Percentiles rank a stretch among this genome's conserved stretches.
Conservation (phyloP, 2,888 invertebrate species). For the Harpalus rubripes region DNA sequence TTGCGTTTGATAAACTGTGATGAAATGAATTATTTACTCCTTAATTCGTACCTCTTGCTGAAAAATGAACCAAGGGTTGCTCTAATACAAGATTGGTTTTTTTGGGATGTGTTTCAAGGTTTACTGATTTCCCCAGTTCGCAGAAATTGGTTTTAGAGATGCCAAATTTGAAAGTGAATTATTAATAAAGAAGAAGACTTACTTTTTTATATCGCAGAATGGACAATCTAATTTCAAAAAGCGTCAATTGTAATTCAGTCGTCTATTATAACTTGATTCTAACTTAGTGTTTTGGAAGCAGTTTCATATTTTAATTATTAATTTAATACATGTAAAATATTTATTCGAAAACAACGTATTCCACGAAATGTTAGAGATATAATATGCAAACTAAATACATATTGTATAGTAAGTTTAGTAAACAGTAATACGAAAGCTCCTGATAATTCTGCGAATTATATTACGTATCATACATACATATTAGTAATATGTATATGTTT, state of each 20-base stretch:
- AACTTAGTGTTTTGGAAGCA: no score
- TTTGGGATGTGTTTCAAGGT: neutral
- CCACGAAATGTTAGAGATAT: no score
- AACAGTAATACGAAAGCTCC: no score
- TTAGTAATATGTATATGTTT: neutral
- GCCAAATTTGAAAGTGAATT: neutral
- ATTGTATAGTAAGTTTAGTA: no score
- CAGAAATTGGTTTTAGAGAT: neutral
- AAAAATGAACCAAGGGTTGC: conserved; percentile 2
- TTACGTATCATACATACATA: conserved; percentile 2
- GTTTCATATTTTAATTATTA: no score
- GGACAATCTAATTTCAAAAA: no score
- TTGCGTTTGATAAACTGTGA: neutral
- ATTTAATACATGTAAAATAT: no score
- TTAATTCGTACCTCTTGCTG: conserved; percentile 2
- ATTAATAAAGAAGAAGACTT: neutral
- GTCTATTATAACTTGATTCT: no score
- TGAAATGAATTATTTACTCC: conserved; percentile 15
- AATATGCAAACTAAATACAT: no score
- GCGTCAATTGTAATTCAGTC: no score
- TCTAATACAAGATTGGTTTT: conserved; percentile 12
- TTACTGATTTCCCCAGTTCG: neutral
- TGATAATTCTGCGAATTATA: neutral
- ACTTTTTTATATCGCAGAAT: no score
- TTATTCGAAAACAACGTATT: no score